These are phyloP conservation scores for Oncorhynchus clarkii DNA, from an alignment of 2,113 vertebrate species.

Conservation along the genomic window DNA sequence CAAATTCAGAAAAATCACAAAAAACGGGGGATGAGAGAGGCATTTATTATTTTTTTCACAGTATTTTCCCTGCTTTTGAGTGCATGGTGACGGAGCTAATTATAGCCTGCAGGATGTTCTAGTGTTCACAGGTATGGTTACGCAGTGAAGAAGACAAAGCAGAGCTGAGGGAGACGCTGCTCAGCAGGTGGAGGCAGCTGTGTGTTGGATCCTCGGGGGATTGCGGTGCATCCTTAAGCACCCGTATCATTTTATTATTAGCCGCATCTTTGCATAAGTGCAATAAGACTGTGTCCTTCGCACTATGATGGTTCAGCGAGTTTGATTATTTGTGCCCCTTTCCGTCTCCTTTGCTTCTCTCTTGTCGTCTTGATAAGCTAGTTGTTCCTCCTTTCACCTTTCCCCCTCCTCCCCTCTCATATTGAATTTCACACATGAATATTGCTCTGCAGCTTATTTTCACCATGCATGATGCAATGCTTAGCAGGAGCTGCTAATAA, in stretches of 20 bases:
- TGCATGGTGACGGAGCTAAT: constrained; percentile 64
- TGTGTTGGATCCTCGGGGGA: constrained; percentile 50
- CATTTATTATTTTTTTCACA: not conserved
- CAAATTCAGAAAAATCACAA: no score
- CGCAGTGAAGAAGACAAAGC: constrained; percentile 44
- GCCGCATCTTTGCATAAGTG: constrained; percentile 35
- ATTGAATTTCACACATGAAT: constrained; percentile 3
- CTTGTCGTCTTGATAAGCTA: not conserved
- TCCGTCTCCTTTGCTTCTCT: not conserved
- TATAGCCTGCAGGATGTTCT: constrained; percentile 59
- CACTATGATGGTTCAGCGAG: constrained; percentile 26
- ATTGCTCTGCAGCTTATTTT: constrained; percentile 10
- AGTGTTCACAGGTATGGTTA: constrained; percentile 40
- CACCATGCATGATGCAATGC: not conserved
- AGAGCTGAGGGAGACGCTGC: constrained; percentile 38
- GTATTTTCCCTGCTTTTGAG: constrained; percentile 36
- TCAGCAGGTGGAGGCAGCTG: constrained; percentile 70
- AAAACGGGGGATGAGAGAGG: not conserved
- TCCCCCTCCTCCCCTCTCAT: not conserved
- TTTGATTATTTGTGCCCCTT: constrained; percentile 15
- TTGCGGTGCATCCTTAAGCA: constrained; percentile 44
- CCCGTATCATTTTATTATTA: constrained; percentile 40
- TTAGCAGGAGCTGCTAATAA: constrained; percentile 9
- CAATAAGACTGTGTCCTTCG: constrained; percentile 28
- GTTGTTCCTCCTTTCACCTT: not conserved